A percentile compares a stretch with the other conserved stretches of the same genome.
phyloP scores from a whole-genome alignment of 2,113 vertebrate species.

The Gasterosteus nipponicus region DNA sequence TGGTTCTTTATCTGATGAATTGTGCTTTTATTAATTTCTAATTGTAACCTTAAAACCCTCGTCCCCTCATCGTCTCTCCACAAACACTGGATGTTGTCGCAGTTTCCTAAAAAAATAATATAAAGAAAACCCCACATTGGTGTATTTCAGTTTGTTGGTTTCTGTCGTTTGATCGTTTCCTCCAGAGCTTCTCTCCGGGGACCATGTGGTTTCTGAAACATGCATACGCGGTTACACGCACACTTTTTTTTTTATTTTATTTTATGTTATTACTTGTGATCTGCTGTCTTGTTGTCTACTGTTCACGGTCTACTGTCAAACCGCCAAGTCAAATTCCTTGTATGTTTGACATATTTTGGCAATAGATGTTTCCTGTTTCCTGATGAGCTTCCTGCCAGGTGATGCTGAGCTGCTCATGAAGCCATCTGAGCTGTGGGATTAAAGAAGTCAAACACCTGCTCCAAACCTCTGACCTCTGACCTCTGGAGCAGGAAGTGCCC shows the following conservation, averaged over 20 bases:
- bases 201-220: constrained; percentile 18
- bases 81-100: too few relatives aligned
- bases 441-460: constrained; percentile 7
- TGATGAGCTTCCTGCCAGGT: constrained; percentile 22
- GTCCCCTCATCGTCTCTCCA: too few relatives aligned
- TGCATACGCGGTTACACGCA: not conserved
- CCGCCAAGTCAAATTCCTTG: too few relatives aligned
- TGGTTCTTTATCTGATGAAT: not conserved
- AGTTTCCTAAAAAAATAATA: too few relatives aligned
- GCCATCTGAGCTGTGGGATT: constrained; percentile 49
- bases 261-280: too few relatives aligned
- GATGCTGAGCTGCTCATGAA: constrained; percentile 25
- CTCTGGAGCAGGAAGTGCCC: not conserved
- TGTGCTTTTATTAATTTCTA: too few relatives aligned
- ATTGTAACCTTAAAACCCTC: too few relatives aligned
- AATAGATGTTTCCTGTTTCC: too few relatives aligned
- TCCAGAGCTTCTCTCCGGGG: not conserved
- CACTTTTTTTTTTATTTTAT: not conserved
- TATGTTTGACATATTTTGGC: too few relatives aligned
- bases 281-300: too few relatives aligned
- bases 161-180: constrained; percentile 21
- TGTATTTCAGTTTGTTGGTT: not conserved
- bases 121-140: too few relatives aligned
- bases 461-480: not conserved
- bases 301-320: too few relatives aligned